A percentile compares a stretch with the other conserved stretches of the same genome.
phyloP scores from a whole-genome alignment of 2,888 invertebrate species.

The Drosophila basisetae region DNA sequence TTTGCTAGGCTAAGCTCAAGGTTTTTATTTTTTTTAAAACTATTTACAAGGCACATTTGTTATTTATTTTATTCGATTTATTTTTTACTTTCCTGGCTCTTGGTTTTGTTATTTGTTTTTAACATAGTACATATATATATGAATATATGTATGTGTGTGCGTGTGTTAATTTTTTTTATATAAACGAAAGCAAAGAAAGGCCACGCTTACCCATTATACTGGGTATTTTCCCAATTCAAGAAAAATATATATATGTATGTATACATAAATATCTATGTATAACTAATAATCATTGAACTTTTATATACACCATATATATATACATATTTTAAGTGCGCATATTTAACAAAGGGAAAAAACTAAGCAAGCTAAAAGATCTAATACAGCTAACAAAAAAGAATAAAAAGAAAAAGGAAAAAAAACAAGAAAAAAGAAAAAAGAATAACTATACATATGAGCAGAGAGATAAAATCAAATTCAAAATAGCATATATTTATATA shows the following conservation, averaged over 20 bases:
- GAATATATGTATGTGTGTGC: conserved; percentile 38
- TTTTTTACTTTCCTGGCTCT: conserved; percentile 28
- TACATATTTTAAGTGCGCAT: conserved; percentile 61
- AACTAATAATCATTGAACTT: conserved; percentile 70
- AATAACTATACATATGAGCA: conserved; percentile 79
- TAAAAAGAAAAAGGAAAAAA: conserved; percentile 10
- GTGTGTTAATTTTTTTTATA: conserved; percentile 22
- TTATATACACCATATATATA: conserved; percentile 65
- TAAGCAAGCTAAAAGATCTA: conserved; percentile 69
- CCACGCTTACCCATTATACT: conserved; percentile 56
- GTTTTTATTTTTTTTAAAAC: conserved; percentile 41
- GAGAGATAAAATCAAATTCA: conserved; percentile 80
- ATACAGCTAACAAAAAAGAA: conserved; percentile 44
- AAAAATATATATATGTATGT: conserved; percentile 36
- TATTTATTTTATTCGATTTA: conserved; percentile 62
- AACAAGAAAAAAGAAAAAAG: conserved; percentile 26
- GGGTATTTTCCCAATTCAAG: conserved; percentile 48
- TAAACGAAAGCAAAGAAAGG: conserved; percentile 42
- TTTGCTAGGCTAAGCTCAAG: conserved; percentile 43
- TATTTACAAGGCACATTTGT: conserved; percentile 67
- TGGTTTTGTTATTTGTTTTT: conserved; percentile 60
- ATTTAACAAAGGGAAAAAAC: conserved; percentile 60
- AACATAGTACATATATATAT: conserved; percentile 14
- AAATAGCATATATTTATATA: conserved; percentile 78
- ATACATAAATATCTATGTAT: conserved; percentile 58